Percentiles rank a stretch among this genome's conserved stretches.
These are phyloP conservation scores for Lithophane leautieri DNA, from an alignment of 2,888 invertebrate genomes.

Conservation along the genomic window DNA sequence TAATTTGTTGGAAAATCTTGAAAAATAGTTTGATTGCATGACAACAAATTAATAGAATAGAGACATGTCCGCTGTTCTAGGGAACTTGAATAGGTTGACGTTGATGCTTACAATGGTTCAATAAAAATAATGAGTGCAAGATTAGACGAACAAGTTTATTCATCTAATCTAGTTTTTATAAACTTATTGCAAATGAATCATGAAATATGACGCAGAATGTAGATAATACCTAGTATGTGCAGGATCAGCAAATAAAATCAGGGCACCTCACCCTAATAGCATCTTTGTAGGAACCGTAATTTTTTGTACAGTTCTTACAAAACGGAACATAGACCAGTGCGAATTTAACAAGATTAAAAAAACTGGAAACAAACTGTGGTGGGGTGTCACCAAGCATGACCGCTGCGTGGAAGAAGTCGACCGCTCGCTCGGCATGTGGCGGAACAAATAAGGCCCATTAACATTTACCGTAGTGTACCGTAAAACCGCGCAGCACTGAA, in stretches of 20 bases:
- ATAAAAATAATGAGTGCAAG: not conserved
- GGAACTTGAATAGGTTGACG: not conserved
- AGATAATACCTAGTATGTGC: not conserved
- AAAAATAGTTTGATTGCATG: not conserved
- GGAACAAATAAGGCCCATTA: slow-evolving; percentile 86
- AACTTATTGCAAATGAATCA: not conserved
- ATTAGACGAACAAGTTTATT: not conserved
- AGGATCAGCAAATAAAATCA: not conserved
- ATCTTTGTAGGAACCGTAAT: slow-evolving; percentile 9
- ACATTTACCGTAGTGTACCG: slow-evolving; percentile 83
- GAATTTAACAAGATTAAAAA: slow-evolving; percentile 53
- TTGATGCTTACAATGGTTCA: not conserved
- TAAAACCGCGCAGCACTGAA: slow-evolving; percentile 75
- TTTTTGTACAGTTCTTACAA: slow-evolving; percentile 41
- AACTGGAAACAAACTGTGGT: slow-evolving; percentile 67
- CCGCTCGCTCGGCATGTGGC: slow-evolving; percentile 78
- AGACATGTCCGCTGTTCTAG: not conserved
- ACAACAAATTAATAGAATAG: not conserved
- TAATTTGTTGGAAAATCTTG: not conserved
- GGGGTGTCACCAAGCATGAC: slow-evolving; percentile 77
- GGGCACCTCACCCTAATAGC: not conserved
- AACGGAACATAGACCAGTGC: slow-evolving; percentile 30
- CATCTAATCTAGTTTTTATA: not conserved
- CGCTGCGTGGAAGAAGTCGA: slow-evolving; percentile 66
- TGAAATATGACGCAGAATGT: not conserved